These are phyloP conservation scores for Thumatha senex DNA, from an alignment of 2,888 invertebrate genomes.

Conservation along the genomic window DNA sequence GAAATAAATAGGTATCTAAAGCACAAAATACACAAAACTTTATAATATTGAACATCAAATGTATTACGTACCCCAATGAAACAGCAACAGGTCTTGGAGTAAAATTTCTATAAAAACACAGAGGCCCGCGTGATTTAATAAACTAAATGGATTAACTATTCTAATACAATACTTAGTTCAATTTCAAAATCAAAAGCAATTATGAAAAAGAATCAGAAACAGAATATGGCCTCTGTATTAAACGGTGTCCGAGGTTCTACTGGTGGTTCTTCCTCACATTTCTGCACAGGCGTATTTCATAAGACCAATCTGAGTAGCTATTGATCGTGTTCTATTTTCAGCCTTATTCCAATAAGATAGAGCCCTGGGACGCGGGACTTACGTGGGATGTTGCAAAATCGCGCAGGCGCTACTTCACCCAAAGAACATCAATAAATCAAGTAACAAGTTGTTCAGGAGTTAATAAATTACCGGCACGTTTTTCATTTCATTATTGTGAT, in stretches of 20 bases:
- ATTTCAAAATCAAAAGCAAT: background rate
- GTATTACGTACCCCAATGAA: background rate
- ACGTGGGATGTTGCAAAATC: constrained; percentile 9
- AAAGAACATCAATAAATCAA: no score
- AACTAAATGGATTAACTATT: no score
- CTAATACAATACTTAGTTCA: no score
- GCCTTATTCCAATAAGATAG: constrained; percentile 7
- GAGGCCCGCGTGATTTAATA: background rate
- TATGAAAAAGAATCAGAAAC: background rate
- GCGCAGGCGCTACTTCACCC: constrained; percentile 19
- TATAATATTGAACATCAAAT: background rate
- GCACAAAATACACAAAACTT: no score
- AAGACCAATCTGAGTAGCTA: background rate
- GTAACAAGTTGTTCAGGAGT: background rate
- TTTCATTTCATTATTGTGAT: no score
- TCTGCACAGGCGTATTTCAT: constrained; percentile 13
- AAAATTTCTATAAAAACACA: background rate
- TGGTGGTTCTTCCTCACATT: constrained; percentile 13
- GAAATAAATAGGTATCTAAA: no score
- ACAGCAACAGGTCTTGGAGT: background rate
- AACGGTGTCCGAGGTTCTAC: constrained; percentile 3
- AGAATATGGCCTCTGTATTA: constrained; percentile 5
- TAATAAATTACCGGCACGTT: background rate
- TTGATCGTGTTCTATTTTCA: constrained; percentile 6
- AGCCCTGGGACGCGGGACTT: constrained; percentile 7